phyloP scores from a whole-genome alignment of 2,888 invertebrate genomes.

The Pollenia amentaria region DNA sequence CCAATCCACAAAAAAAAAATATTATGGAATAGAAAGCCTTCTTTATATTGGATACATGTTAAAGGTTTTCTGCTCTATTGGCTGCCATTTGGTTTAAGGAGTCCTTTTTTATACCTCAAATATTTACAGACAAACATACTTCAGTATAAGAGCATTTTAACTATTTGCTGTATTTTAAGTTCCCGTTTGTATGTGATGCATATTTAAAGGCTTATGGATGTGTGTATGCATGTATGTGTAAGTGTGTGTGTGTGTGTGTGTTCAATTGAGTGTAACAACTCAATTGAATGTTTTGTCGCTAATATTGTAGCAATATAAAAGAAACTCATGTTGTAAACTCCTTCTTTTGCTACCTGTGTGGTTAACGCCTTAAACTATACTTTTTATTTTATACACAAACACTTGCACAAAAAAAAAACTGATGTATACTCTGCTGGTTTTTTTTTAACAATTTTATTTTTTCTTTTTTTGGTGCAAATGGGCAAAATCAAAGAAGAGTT shows the following conservation, averaged over 20 bases:
- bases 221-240: background rate
- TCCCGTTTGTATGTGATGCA: background rate
- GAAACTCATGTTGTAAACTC: conserved; percentile 55
- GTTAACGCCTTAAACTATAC: conserved; percentile 71
- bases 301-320: conserved; percentile 66
- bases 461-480: conserved; percentile 49
- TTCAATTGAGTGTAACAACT: conserved; percentile 72
- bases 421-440: background rate
- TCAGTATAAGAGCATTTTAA: conserved; percentile 20
- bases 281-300: conserved; percentile 73
- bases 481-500: conserved; percentile 65
- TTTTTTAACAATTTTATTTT: conserved; percentile 13
- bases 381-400: conserved; percentile 26
- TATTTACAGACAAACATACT: background rate
- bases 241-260: conserved; percentile 44
- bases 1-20: too few species aligned
- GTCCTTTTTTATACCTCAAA: background rate
- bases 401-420: conserved; percentile 1
- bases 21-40: too few species aligned
- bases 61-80: conserved; percentile 58
- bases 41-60: conserved; percentile 36
- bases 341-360: conserved; percentile 55
- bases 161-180: background rate
- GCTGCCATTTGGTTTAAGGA: conserved; percentile 38
- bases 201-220: background rate